Base-by-base conservation (phyloP, 2,888 invertebrate species). In the Philopedon plagiatum region DNA sequence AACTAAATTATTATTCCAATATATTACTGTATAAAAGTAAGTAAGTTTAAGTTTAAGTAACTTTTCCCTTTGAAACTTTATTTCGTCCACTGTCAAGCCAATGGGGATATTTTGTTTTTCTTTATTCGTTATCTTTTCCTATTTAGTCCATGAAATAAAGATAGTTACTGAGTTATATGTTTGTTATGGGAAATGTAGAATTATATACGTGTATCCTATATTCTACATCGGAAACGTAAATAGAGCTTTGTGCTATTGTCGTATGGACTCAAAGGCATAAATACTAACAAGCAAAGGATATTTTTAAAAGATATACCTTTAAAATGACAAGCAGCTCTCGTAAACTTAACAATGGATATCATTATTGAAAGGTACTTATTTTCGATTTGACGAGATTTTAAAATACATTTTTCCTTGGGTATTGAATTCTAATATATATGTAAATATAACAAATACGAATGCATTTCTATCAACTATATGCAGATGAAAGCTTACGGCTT, bases 101-200 rank as follows among this genome's bases (percentile, higher is more conserved):
- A 60, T 46, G 34, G 26, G 49, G 49, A 34, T 60, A 61, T 61
- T 68, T 56, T 56, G 56, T 61, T 41, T 54, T 61, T 69, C 69
- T 44, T 61, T 69, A 69, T 69, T 61, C 62, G 41, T 37, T 69
- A 69, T 69, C 69, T 69, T 56, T 54, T 44, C 29, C 62, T 56
- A 69, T 69, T 69, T 69, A 62, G 51, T 62, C 57, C 19, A 62
- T 56, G 32, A 32, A 13, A 61, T 19, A 44, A 26, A 61, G 49
- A 41, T 41, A 68, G 66, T 56, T 56, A 32, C 56, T 69, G 56
- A 62, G 34, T 69, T 69, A 69, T 62, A 54, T 62, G 54, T 62
- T 69, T 69, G 62, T 69, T 62, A 62, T 62, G 62, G 26, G 57
- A 68, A 41, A 65, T 51, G 11, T 34, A 51, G 62, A 51, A 51